Evolutionary conservation across 2,888 invertebrate species (phyloP).

Genomic region (Tortrix viridana): DNA sequence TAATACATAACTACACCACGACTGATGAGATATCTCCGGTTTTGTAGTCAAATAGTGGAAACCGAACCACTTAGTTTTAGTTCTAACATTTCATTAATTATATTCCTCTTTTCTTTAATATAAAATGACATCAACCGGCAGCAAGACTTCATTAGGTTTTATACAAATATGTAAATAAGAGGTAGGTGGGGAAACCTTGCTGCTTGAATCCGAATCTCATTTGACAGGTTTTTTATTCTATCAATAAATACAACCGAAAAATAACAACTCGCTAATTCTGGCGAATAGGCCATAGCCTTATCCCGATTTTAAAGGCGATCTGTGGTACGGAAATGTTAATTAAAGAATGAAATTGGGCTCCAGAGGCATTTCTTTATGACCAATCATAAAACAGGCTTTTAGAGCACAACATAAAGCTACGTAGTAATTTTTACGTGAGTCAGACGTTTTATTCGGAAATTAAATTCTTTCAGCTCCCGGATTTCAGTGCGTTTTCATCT

Average conservation of each 20-base stretch:
- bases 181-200: too few relatives aligned
- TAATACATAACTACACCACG: too few relatives aligned
- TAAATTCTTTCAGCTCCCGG: constrained; percentile 59
- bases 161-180: too few relatives aligned
- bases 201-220: too few relatives aligned
- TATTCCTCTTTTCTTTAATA: too few relatives aligned
- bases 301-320: constrained; percentile 42
- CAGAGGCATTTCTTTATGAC: constrained; percentile 70
- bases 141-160: too few relatives aligned
- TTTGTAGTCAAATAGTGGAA: too few relatives aligned
- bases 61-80: too few relatives aligned
- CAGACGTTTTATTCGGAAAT: constrained; percentile 63
- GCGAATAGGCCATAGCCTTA: background rate
- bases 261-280: background rate
- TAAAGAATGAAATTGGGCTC: constrained; percentile 75
- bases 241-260: background rate
- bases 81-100: too few relatives aligned
- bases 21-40: too few relatives aligned
- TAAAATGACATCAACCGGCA: too few relatives aligned
- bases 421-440: constrained; percentile 64
- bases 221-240: too few relatives aligned
- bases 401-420: constrained; percentile 68
- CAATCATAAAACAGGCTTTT: constrained; percentile 76
- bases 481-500: constrained; percentile 46
- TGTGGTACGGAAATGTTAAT: constrained; percentile 70